Base-by-base conservation (phyloP, 2,888 invertebrate species). In the Rhagium mordax region DNA sequence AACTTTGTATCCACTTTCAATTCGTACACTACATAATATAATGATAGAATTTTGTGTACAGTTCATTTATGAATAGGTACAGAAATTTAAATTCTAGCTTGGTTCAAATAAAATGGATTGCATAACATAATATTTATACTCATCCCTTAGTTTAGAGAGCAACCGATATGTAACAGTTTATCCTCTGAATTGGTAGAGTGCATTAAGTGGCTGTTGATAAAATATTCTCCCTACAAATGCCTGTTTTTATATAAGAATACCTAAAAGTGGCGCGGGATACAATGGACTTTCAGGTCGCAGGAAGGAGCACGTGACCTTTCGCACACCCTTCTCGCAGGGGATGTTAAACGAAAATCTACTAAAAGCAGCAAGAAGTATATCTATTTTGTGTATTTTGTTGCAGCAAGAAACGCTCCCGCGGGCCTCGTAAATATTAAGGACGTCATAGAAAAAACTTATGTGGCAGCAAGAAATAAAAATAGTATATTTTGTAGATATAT, bases 311-410 rank as follows among this genome's bases (percentile, higher is more conserved):
- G 60, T 69, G 69, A 69, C 69, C 69, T 60, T 60, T 59, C 69
- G 61, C 69, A 51, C 60, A 61, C 69, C 69, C 69, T 47, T 60
- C 61, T 61, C 48, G 29, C 51, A 29, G 61, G 69, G 68, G 69
- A 60, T 61, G 60, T 59, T 60, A 69, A 60, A 49, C 18, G 51
- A 69, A 60, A 53, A 51, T 60, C 61, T 61, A 60, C 69, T 69
- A 60, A 69, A 69, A 69, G 69, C 69, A 16, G 59, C 24, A 60
- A 59, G 29, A 60, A 49, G 69, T 69, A 48, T 69, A 49, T 65
- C 48, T 65, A 65, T 65, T 65, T 59, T 59, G 59, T 33, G 59
- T 59, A 59, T 18, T 59, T 51, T 33, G 65, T 18, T 53, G 65
- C 15, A 49, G 49, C 64, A 27, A 65, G 65, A 53, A 53, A 65